These are phyloP conservation scores for Linyphia triangularis DNA, from an alignment of 2,888 invertebrate species.

Conservation along the genomic window DNA sequence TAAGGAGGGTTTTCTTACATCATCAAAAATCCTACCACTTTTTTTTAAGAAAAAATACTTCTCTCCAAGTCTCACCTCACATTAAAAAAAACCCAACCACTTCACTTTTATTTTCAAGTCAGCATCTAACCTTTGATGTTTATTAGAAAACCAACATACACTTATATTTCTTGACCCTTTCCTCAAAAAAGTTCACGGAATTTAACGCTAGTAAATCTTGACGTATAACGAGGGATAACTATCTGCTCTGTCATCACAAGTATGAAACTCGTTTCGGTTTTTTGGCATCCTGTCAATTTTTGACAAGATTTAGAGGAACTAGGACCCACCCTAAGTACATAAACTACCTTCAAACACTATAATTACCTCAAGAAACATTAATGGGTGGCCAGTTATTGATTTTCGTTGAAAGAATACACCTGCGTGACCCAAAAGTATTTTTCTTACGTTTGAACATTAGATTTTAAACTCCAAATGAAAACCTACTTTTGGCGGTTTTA, in stretches of 20 bases:
- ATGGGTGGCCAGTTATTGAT: background rate
- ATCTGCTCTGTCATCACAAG: constrained; percentile 16
- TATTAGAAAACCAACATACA: background rate
- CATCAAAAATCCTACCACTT: too few relatives aligned
- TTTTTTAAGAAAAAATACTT: too few relatives aligned
- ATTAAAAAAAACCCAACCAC: background rate
- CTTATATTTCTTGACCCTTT: background rate
- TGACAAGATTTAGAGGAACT: constrained; percentile 17
- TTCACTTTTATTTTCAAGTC: background rate
- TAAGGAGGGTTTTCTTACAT: too few relatives aligned
- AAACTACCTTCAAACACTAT: constrained; percentile 17
- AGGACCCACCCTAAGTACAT: background rate
- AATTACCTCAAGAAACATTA: constrained; percentile 25
- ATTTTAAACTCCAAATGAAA: too few relatives aligned
- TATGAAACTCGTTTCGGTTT: background rate
- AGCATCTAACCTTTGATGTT: background rate
- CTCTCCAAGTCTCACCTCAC: background rate
- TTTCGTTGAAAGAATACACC: constrained; percentile 6
- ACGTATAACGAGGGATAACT: background rate
- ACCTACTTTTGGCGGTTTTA: too few relatives aligned
- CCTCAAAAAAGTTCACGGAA: background rate
- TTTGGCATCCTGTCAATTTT: constrained; percentile 2
- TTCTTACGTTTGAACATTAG: too few relatives aligned
- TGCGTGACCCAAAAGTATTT: background rate
- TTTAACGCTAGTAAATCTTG: background rate